Conservation (phyloP, 2,797 vertebrate species). For the Leuciscus waleckii region DNA sequence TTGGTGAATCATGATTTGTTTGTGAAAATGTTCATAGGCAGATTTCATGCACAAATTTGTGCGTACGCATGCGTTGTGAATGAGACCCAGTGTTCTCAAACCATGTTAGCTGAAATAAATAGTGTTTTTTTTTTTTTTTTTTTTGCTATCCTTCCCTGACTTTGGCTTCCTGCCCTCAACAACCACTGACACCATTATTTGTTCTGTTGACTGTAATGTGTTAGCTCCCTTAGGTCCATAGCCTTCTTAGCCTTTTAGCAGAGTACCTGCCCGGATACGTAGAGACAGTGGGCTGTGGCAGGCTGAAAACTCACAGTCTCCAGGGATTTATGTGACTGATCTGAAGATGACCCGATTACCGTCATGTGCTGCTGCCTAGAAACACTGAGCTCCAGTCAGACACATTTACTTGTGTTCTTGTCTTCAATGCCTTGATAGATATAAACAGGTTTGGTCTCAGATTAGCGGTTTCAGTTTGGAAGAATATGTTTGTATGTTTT, state of each 20-base stretch:
- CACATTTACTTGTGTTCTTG: not conserved
- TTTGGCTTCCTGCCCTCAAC: not conserved
- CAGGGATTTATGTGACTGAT: constrained; percentile 52
- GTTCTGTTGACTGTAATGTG: constrained; percentile 16
- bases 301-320: constrained; percentile 4
- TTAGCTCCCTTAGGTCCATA: not conserved
- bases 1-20: too few relatives aligned
- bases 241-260: constrained; percentile 30
- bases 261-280: not conserved
- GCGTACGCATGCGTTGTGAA: not conserved
- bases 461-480: not conserved
- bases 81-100: not conserved
- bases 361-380: not conserved
- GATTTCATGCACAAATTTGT: not conserved
- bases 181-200: constrained; percentile 10
- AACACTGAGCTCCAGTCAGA: constrained; percentile 20
- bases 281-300: not conserved
- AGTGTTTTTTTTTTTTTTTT: not conserved
- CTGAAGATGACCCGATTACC: constrained; percentile 29
- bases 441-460: not conserved
- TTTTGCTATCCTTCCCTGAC: not conserved
- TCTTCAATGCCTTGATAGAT: not conserved
- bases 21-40: not conserved
- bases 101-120: not conserved
- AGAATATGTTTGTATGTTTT: not conserved